Evolutionary conservation across 2,113 vertebrate species (phyloP).

Genomic region (Eretmochelys imbricata): DNA sequence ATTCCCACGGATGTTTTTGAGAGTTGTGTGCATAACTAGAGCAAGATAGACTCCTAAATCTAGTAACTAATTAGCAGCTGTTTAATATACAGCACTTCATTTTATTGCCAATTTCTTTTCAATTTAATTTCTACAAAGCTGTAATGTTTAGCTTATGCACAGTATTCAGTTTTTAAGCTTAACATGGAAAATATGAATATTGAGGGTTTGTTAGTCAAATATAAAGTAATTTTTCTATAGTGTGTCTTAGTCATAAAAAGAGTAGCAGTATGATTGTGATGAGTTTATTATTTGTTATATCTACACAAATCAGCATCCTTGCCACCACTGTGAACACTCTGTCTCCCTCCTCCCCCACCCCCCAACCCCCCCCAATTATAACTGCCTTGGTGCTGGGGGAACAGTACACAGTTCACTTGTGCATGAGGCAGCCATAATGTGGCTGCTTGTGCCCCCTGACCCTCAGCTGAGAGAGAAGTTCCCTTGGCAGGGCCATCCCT

Average conservation of each 20-base stretch:
- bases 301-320: background rate
- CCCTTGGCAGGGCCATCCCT: too few species aligned
- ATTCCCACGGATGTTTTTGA: background rate
- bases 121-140: background rate
- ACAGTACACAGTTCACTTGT: background rate
- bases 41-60: background rate
- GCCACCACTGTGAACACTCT: background rate
- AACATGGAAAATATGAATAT: background rate
- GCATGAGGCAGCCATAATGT: rapidly evolving
- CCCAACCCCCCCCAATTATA: background rate
- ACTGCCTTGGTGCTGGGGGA: background rate
- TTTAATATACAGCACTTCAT: background rate
- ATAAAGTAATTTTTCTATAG: slow-evolving; percentile 13
- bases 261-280: slow-evolving; percentile 21
- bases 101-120: background rate
- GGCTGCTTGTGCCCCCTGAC: rapidly evolving
- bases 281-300: slow-evolving; percentile 28
- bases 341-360: background rate
- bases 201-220: background rate
- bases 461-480: rapidly evolving
- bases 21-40: background rate
- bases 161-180: background rate
- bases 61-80: background rate
- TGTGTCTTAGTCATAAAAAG: slow-evolving; percentile 45
- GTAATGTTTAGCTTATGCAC: background rate